Conservation (phyloP, 2,888 invertebrate species). For the Ctena decussata region DNA sequence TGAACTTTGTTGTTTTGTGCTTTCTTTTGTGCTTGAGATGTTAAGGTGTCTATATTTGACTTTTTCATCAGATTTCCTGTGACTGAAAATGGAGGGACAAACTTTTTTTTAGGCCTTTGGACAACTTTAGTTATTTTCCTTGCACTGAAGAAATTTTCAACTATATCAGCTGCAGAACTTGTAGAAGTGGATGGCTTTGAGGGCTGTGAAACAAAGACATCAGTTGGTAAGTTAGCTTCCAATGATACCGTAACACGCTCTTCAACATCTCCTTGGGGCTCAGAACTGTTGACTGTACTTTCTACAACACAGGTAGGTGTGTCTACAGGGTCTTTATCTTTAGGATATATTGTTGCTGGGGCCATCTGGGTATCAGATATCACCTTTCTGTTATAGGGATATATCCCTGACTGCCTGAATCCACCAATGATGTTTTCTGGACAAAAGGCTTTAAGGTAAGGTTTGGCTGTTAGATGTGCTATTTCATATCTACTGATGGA, state of each 20-base stretch:
- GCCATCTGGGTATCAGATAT: not conserved
- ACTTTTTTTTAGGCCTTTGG: conserved; percentile 26
- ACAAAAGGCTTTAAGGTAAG: conserved; percentile 28
- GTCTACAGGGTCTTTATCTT: not conserved
- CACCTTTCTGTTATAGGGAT: not conserved
- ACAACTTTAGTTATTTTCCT: conserved; percentile 24
- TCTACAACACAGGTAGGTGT: too few relatives aligned
- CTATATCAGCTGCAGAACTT: not conserved
- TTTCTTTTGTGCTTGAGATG: not conserved
- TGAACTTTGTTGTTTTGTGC: not conserved
- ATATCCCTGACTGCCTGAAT: not conserved
- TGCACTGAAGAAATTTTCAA: not conserved
- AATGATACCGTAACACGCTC: too few relatives aligned
- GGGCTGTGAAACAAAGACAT: too few relatives aligned
- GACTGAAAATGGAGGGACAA: conserved; percentile 19
- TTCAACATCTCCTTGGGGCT: too few relatives aligned
- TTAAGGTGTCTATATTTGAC: conserved; percentile 12
- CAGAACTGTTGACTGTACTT: too few relatives aligned
- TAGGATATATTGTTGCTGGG: not conserved
- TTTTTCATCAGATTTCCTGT: conserved; percentile 30
- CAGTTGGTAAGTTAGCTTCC: too few relatives aligned
- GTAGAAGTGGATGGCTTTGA: too few relatives aligned
- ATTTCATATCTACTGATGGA: conserved; percentile 38
- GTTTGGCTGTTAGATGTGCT: conserved; percentile 36
- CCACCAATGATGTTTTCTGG: not conserved